Evolutionary conservation across 35 echinoderm and acorn worm genomes (phyloP).

Genomic region (Stichopus chloronotus): DNA sequence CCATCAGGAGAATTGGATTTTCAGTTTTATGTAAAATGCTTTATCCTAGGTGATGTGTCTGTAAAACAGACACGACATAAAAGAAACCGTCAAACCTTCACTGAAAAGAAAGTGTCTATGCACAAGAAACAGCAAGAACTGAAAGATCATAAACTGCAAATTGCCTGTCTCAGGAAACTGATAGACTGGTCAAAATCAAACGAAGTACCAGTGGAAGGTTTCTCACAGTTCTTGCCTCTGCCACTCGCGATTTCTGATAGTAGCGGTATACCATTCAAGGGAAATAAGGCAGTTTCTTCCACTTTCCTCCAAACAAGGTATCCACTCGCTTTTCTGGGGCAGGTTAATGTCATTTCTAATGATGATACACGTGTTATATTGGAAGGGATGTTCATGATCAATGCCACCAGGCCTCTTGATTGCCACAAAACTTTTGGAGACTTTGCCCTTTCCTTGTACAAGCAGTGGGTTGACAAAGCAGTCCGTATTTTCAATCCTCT

Average conservation of each 20-base stretch:
- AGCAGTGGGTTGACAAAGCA: conserved; percentile 15
- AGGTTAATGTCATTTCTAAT: neutral
- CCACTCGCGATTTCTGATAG: conserved; percentile 34
- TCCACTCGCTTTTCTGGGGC: neutral
- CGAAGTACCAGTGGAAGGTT: neutral
- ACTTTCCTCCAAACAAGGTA: neutral
- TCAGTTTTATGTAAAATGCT: too few species aligned
- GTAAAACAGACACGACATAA: neutral
- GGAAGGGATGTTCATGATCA: conserved; percentile 20
- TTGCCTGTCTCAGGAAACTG: conserved; percentile 35
- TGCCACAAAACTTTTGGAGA: neutral
- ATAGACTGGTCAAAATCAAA: conserved; percentile 41
- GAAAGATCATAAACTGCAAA: conserved; percentile 56
- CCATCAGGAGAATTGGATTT: too few species aligned
- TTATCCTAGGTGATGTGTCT: neutral
- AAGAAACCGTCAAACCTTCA: neutral
- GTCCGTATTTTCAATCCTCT: neutral
- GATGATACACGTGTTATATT: neutral
- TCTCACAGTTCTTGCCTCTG: conserved; percentile 45
- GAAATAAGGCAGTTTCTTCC: neutral
- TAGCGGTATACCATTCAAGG: conserved; percentile 49
- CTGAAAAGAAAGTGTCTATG: neutral
- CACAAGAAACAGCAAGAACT: neutral
- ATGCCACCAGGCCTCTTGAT: conserved; percentile 4
- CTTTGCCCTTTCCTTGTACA: conserved; percentile 7